Conservation (phyloP, 2,113 vertebrate species). For the Todiramphus chloris region DNA sequence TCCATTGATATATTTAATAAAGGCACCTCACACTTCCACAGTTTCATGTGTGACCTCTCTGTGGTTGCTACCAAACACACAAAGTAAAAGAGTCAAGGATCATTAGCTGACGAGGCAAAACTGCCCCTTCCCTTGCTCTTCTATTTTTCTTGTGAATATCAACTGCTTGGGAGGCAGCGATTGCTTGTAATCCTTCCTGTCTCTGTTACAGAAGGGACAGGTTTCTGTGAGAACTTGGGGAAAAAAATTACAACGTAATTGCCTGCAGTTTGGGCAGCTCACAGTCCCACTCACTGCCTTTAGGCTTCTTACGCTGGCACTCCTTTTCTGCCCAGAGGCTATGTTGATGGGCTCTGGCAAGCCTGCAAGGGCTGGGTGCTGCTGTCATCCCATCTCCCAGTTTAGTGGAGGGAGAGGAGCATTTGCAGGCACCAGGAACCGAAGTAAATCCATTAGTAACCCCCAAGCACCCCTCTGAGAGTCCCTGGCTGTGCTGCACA, state of each 20-base stretch:
- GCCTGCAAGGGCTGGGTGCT: not conserved
- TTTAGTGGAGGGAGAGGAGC: not conserved
- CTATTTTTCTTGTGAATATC: not conserved
- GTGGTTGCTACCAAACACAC: constrained; percentile 19
- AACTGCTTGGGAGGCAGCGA: not conserved
- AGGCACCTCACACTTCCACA: not conserved
- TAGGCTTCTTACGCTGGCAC: accelerated
- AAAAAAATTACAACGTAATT: not conserved
- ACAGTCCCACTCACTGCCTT: not conserved
- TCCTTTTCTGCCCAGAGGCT: not conserved
- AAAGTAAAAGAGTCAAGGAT: constrained; percentile 36
- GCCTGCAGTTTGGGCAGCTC: not conserved
- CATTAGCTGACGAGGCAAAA: constrained; percentile 43
- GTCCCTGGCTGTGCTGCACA: not conserved
- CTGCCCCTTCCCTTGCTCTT: constrained; percentile 12
- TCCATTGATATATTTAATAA: not conserved
- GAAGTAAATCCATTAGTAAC: not conserved
- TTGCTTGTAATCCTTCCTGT: not conserved
- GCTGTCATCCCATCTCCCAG: not conserved
- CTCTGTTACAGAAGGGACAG: not conserved
- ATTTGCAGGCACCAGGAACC: not conserved
- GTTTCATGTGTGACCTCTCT: constrained; percentile 41
- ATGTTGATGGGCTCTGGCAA: not conserved
- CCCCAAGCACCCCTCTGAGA: not conserved
- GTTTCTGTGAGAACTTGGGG: not conserved